Evolutionary conservation across 1,140 invertebrate genomes (phyloP), one percentile per base, ranked within the genome.

Genomic region (Tribolium madens): DNA sequence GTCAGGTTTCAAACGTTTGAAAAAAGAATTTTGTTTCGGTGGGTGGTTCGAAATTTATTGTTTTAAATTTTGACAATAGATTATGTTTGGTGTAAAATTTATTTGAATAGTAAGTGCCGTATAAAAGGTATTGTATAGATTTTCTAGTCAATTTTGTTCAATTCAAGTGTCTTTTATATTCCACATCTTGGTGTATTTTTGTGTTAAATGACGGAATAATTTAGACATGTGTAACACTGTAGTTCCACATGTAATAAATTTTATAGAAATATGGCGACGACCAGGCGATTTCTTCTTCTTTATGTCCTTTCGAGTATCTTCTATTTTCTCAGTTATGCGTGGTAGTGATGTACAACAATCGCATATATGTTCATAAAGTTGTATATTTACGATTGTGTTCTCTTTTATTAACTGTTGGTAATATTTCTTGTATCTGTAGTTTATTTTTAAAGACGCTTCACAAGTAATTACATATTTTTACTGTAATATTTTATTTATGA

Each of bases 271-370:
- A 50, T 50, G 48, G 15, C 15, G 12, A 14, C 13, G 48, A 17
- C 48, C 13, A 17, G 48, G 48, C 48, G 48, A 50, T 50, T 15
- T 50, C 13, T 50, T 13, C 13, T 50, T 50, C 48, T 50, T 50
- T 50, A 50, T 50, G 14, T 50, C 48, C 15, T 17, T 50, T 15
- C 12, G 13, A 15, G 48, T 17, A 3, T 50, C 4, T 50, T 50
- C 36, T 50, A 50, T 50, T 50, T 50, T 50, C 48, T 15, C 48
- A 50, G 48, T 50, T 50, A 50, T 50, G 48, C 48, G 48, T 50
- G 48, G 48, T 50, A 50, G 48, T 50, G 12, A 50, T 50, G 48
- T 50, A 50, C 48, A n/a, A n/a, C n/a, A 50, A 17, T 50, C 48
- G 48, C 48, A 17, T 50, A 17, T 50, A 50, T 50, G 48, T 50